phyloP scores from a whole-genome alignment of 2,797 vertebrate genomes.

The Notamacropus eugenii region DNA sequence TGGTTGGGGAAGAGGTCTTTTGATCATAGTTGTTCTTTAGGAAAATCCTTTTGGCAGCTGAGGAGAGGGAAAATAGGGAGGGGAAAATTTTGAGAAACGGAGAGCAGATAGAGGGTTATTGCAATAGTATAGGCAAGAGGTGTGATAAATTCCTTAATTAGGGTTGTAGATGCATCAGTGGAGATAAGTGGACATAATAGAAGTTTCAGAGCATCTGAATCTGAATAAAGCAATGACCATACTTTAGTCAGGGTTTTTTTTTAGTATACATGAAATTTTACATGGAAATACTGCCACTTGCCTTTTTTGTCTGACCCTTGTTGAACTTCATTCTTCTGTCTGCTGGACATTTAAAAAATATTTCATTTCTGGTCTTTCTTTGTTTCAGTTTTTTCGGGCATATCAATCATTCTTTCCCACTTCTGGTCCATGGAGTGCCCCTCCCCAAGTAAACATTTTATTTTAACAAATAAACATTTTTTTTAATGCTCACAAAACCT shows the following conservation, averaged over 20 bases:
- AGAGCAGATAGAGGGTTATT: background rate
- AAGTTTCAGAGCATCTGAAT: background rate
- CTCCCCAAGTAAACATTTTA: background rate
- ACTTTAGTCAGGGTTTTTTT: background rate
- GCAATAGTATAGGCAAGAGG: background rate
- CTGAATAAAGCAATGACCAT: background rate
- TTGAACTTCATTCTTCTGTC: background rate
- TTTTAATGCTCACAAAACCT: background rate
- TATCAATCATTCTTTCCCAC: background rate
- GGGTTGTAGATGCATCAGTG: background rate
- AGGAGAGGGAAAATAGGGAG: background rate
- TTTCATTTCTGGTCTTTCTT: background rate
- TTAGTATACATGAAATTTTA: background rate
- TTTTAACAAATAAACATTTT: background rate
- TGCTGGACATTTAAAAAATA: background rate
- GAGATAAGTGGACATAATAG: background rate
- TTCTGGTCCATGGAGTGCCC: background rate
- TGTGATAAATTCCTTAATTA: background rate
- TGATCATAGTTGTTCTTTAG: background rate
- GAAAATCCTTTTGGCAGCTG: background rate
- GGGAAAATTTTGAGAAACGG: background rate
- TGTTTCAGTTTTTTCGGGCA: background rate
- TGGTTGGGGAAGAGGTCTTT: background rate
- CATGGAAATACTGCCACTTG: background rate
- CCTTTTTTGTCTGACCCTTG: background rate